Percentiles rank a stretch among this genome's conserved stretches.
Conservation (phyloP, 2,888 invertebrate species). For the Petrolisthes cinctipes region DNA sequence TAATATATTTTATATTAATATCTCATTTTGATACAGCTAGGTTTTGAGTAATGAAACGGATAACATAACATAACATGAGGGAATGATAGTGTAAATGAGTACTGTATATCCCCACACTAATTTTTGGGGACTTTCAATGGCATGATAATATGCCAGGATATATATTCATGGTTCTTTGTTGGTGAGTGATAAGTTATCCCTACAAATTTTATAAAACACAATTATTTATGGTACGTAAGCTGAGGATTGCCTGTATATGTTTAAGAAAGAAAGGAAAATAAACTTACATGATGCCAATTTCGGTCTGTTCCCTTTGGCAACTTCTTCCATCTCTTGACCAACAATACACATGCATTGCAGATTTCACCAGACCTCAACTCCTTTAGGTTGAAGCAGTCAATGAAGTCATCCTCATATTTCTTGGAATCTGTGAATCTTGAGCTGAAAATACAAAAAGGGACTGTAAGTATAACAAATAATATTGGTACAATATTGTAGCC, state of each 20-base stretch:
- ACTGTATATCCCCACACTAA: too few relatives aligned
- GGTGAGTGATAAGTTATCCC: neutral
- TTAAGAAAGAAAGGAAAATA: neutral
- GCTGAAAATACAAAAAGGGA: constrained; percentile 70
- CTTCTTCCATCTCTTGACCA: constrained; percentile 86
- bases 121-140: too few relatives aligned
- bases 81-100: too few relatives aligned
- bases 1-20: too few relatives aligned
- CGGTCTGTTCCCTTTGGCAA: constrained; percentile 79
- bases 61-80: too few relatives aligned
- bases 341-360: constrained; percentile 86
- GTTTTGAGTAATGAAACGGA: too few relatives aligned
- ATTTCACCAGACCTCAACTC: constrained; percentile 84
- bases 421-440: constrained; percentile 87
- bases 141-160: too few relatives aligned
- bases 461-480: too few relatives aligned
- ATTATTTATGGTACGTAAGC: neutral
- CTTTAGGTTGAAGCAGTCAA: constrained; percentile 82
- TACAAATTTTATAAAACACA: neutral
- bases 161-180: too few relatives aligned
- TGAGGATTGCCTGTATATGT: too few relatives aligned
- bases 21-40: too few relatives aligned
- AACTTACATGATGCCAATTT: constrained; percentile 83
- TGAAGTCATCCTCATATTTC: constrained; percentile 85
- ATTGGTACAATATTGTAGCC: too few relatives aligned